A percentile compares a stretch with the other conserved stretches of the same genome.
Evolutionary conservation across 2,113 vertebrate species (phyloP).

Genomic region (Uria lomvia): DNA sequence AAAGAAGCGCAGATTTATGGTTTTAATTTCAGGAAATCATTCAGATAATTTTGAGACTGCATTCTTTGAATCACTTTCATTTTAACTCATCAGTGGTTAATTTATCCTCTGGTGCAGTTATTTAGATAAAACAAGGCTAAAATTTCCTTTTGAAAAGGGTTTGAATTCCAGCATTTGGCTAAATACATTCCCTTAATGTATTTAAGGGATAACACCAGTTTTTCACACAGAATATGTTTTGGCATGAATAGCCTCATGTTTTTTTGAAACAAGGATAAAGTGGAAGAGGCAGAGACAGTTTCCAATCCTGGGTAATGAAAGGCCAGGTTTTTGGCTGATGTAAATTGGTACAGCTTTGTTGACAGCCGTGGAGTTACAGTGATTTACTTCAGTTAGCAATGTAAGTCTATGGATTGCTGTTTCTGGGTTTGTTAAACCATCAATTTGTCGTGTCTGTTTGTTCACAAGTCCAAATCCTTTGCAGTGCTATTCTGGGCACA

Average conservation of each 20-base stretch:
- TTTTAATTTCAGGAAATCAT: conserved; percentile 30
- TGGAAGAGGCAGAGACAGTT: neutral
- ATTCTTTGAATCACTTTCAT: conserved; percentile 18
- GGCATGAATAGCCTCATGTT: neutral
- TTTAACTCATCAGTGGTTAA: conserved; percentile 8
- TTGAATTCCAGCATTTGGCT: neutral
- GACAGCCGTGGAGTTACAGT: neutral
- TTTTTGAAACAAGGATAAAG: neutral
- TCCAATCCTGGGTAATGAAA: neutral
- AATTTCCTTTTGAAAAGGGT: neutral
- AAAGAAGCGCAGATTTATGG: neutral
- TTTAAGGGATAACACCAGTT: neutral
- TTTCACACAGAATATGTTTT: neutral
- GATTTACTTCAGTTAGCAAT: neutral
- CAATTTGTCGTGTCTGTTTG: conserved; percentile 36
- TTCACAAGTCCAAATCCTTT: conserved; percentile 36
- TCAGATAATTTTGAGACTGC: neutral
- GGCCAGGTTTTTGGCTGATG: neutral
- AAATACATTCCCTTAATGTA: neutral
- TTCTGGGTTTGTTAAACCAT: conserved; percentile 34
- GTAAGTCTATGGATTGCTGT: neutral
- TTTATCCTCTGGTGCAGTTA: neutral
- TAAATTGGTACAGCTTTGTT: neutral
- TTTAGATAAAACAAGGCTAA: neutral
- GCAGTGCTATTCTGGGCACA: conserved; percentile 29